These are phyloP conservation scores for Drosophila murphyi DNA, from an alignment of 1,140 invertebrate species.

Conservation along the genomic window DNA sequence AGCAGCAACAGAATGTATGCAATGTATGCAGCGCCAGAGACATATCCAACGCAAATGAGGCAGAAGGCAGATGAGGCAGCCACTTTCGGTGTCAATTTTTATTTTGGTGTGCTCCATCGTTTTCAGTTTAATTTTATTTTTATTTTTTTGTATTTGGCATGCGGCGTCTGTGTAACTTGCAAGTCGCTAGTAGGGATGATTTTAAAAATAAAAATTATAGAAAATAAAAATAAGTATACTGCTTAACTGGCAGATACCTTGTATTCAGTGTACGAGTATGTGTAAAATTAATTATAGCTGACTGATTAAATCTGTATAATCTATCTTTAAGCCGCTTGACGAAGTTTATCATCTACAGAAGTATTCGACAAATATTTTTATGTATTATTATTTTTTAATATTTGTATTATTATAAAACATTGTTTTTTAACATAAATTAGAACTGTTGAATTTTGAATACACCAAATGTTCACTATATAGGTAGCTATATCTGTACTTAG, in stretches of 20 bases:
- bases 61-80: slow-evolving; percentile 71
- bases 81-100: slow-evolving; percentile 79
- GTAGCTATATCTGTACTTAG: too few species aligned
- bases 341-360: too few species aligned
- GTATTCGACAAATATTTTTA: too few species aligned
- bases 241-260: background rate
- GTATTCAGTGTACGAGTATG: background rate
- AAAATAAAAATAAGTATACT: slow-evolving; percentile 33
- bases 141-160: slow-evolving; percentile 5
- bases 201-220: slow-evolving; percentile 78
- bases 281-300: background rate
- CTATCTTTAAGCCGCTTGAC: too few species aligned
- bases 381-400: too few species aligned
- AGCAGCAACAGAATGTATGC: slow-evolving; percentile 61
- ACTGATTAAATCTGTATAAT: too few species aligned
- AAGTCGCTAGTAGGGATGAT: slow-evolving; percentile 66
- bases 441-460: too few species aligned
- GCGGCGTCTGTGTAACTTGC: slow-evolving; percentile 31
- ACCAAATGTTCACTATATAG: too few species aligned
- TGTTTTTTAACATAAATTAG: too few species aligned
- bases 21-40: slow-evolving; percentile 45
- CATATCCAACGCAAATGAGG: slow-evolving; percentile 58
- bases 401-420: too few species aligned
- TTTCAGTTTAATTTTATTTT: background rate
- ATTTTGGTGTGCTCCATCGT: slow-evolving; percentile 34